Percentiles rank a stretch among this genome's conserved stretches.
These are phyloP conservation scores for Rhinella marina DNA, from an alignment of 2,797 vertebrate genomes.

Conservation along the genomic window DNA sequence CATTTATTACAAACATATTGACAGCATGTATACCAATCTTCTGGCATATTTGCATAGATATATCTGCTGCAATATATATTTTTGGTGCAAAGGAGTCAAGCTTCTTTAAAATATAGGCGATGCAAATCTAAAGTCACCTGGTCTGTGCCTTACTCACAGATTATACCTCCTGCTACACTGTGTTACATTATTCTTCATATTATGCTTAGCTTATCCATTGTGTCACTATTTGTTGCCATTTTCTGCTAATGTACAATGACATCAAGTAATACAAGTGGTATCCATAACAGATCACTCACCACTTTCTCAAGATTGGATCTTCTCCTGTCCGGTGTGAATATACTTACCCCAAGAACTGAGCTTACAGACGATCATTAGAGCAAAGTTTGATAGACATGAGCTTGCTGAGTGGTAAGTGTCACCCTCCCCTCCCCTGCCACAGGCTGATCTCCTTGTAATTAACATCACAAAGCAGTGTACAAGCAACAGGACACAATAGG, in stretches of 20 bases:
- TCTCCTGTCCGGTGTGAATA: conserved; percentile 62
- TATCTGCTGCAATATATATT: too few species aligned
- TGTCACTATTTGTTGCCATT: not conserved
- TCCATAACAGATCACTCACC: conserved; percentile 58
- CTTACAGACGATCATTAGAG: not conserved
- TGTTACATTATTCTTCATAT: not conserved
- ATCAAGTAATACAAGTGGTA: not conserved
- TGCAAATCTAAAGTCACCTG: too few species aligned
- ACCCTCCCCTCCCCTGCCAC: conserved; percentile 1
- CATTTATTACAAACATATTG: too few species aligned
- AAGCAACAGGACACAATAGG: conserved; percentile 50
- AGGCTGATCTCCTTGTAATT: conserved; percentile 38
- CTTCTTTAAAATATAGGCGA: too few species aligned
- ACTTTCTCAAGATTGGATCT: conserved; percentile 51
- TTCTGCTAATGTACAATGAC: not conserved
- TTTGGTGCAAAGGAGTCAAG: too few species aligned
- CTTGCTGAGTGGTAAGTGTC: not conserved
- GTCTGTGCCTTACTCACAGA: not conserved
- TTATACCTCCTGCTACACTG: not conserved
- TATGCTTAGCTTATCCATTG: not conserved
- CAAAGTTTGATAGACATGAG: not conserved
- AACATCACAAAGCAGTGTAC: conserved; percentile 54
- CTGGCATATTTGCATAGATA: too few species aligned
- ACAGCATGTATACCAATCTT: too few species aligned
- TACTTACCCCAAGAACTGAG: conserved; percentile 13